Percentiles rank a stretch among this genome's conserved stretches.
Evolutionary conservation across 2,113 vertebrate genomes (phyloP).

Genomic region (Pelusios castaneus): DNA sequence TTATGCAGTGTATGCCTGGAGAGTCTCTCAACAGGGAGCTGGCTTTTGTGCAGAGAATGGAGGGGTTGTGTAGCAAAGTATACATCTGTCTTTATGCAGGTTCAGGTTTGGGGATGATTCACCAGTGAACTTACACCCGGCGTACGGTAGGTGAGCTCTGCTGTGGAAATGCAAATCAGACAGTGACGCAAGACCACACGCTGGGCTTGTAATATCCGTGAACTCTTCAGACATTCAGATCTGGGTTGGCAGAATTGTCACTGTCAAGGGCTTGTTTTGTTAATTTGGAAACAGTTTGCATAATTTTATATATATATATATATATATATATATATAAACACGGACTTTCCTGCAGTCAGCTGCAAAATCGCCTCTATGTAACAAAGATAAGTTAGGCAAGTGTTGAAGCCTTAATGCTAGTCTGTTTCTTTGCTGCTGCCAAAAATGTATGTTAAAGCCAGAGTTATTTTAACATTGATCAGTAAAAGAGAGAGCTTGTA

Average conservation of each 20-base stretch:
- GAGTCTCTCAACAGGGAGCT: too few species aligned
- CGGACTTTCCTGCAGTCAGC: background rate
- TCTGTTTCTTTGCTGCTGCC: constrained; percentile 33
- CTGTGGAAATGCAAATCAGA: background rate
- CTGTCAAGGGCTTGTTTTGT: background rate
- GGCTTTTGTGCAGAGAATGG: too few species aligned
- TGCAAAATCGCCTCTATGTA: background rate
- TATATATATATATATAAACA: background rate
- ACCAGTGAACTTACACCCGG: background rate
- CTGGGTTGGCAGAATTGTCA: background rate
- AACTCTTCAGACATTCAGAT: background rate
- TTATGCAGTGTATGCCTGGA: too few species aligned
- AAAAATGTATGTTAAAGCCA: constrained; percentile 19
- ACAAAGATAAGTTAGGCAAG: constrained; percentile 34
- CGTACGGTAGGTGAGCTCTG: background rate
- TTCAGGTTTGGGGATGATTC: background rate
- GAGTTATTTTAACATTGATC: constrained; percentile 24
- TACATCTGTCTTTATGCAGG: rapidly evolving
- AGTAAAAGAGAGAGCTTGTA: constrained; percentile 21
- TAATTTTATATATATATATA: background rate
- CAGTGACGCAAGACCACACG: background rate
- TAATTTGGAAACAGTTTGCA: background rate
- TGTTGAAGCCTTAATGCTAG: constrained; percentile 24
- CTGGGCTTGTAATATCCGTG: background rate
- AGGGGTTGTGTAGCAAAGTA: background rate